phyloP scores from a whole-genome alignment of 2,113 vertebrate species.

The Piprites chloris region DNA sequence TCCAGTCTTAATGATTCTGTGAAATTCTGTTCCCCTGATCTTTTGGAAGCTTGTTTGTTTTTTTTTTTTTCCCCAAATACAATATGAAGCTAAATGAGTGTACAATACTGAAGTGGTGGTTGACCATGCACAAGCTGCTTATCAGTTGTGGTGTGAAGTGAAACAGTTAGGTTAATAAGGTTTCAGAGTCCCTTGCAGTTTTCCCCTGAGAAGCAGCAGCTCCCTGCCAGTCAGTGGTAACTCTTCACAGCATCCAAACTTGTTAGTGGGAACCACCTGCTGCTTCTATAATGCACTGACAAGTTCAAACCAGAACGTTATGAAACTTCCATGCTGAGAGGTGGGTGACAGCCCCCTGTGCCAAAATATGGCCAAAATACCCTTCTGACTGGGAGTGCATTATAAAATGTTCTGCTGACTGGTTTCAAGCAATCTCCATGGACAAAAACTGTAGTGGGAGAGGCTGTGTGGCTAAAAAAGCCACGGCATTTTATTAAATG shows the following conservation, averaged over 20 bases:
- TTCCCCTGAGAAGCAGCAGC: background rate
- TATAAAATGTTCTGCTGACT: background rate
- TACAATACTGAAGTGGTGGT: fast-evolving
- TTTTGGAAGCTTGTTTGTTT: background rate
- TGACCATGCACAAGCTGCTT: background rate
- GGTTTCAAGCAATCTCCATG: background rate
- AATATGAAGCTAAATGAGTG: background rate
- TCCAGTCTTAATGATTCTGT: background rate
- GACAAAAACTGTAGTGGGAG: background rate
- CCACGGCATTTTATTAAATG: background rate
- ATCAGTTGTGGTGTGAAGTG: background rate
- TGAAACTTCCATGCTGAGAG: background rate
- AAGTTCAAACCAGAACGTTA: background rate
- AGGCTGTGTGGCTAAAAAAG: background rate
- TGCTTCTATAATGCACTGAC: background rate
- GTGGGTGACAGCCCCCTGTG: background rate
- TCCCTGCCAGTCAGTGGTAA: fast-evolving
- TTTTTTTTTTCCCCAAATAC: background rate
- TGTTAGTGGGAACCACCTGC: background rate
- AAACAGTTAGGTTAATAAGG: background rate
- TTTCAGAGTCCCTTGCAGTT: background rate
- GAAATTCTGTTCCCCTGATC: background rate
- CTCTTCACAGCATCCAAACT: background rate
- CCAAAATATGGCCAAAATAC: background rate
- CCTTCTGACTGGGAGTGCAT: background rate